Conservation (phyloP, 2,113 vertebrate species). For the Tupaia chinensis region DNA sequence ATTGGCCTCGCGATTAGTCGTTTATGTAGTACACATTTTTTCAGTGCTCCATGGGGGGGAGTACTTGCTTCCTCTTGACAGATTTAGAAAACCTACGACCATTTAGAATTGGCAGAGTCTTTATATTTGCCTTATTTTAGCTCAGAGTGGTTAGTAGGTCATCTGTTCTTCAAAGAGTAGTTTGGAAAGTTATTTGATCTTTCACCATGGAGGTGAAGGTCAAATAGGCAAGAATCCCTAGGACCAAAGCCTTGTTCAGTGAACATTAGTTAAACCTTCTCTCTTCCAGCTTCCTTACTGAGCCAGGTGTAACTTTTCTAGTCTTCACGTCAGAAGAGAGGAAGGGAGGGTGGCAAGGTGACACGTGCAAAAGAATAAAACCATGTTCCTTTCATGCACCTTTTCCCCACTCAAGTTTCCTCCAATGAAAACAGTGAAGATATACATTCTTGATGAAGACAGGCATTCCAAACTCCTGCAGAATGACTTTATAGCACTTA, state of each 20-base stretch:
- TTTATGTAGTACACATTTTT: neutral
- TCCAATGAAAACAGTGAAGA: neutral
- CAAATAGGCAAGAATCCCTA: no score
- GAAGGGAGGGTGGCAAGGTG: no score
- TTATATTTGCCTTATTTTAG: neutral
- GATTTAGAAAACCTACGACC: neutral
- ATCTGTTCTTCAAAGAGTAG: neutral
- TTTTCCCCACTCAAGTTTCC: neutral
- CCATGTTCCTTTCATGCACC: rapidly evolving
- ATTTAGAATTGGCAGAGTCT: neutral
- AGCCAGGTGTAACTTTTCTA: rapidly evolving
- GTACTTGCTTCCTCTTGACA: neutral
- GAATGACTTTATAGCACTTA: neutral
- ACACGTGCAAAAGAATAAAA: rapidly evolving
- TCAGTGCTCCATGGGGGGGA: neutral
- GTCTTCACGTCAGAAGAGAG: neutral
- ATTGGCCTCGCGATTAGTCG: neutral
- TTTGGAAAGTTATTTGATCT: neutral
- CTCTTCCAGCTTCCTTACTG: neutral
- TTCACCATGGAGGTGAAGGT: neutral
- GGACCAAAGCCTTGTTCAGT: neutral
- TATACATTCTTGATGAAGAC: neutral
- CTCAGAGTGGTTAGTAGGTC: neutral
- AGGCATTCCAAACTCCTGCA: neutral
- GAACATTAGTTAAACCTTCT: neutral